Percentiles rank a stretch among this genome's conserved stretches.
Conservation (phyloP, 2,888 invertebrate species). For the Volucella inflata region DNA sequence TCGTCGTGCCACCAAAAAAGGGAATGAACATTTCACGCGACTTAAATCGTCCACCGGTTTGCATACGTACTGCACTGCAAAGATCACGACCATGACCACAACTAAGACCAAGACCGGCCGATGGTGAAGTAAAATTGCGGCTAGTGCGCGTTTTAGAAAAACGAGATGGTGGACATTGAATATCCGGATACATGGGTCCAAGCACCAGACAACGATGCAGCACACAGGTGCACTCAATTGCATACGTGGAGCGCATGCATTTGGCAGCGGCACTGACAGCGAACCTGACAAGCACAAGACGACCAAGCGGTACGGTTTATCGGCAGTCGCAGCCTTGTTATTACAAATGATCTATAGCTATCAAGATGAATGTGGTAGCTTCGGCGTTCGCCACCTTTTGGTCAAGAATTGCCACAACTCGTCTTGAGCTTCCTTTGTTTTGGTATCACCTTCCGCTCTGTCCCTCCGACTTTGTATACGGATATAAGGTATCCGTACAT, state of each 20-base stretch:
- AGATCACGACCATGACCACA: slow-evolving; percentile 58
- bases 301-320: slow-evolving; percentile 48
- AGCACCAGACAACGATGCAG: not conserved
- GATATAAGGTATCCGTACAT: slow-evolving; percentile 14
- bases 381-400: slow-evolving; percentile 60
- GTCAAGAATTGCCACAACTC: slow-evolving; percentile 40
- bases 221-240: slow-evolving; percentile 61
- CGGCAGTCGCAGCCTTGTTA: slow-evolving; percentile 72
- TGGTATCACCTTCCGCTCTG: slow-evolving; percentile 7
- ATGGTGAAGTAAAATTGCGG: slow-evolving; percentile 11
- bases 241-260: slow-evolving; percentile 33
- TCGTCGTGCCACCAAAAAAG: slow-evolving; percentile 60
- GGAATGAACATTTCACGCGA: slow-evolving; percentile 72
- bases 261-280: slow-evolving; percentile 33
- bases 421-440: slow-evolving; percentile 56
- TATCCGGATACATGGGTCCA: slow-evolving; percentile 4
- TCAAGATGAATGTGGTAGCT: slow-evolving; percentile 69
- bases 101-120: slow-evolving; percentile 52
- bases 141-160: slow-evolving; percentile 26
- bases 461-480: not conserved
- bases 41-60: slow-evolving; percentile 66
- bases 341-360: slow-evolving; percentile 74
- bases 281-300: slow-evolving; percentile 46
- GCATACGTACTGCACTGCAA: slow-evolving; percentile 19
- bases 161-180: slow-evolving; percentile 60